phyloP scores from a whole-genome alignment of 2,797 vertebrate genomes.

The Phyllotis vaccarum region DNA sequence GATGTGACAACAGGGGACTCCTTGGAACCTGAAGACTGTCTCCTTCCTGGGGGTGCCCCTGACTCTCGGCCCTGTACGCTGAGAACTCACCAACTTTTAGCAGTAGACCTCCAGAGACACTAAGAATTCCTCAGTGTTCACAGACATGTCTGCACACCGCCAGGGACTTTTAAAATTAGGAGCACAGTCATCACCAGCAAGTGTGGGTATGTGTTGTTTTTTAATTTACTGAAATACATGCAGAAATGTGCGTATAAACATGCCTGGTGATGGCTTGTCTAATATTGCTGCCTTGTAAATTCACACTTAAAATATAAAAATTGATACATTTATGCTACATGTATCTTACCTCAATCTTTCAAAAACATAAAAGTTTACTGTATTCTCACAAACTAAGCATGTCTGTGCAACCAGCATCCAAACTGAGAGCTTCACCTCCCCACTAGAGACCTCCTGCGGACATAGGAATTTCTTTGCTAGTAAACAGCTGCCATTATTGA shows the following conservation, averaged over 20 bases:
- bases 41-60: background rate
- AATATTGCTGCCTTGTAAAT: background rate
- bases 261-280: rapidly evolving
- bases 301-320: background rate
- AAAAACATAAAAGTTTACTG: background rate
- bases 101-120: background rate
- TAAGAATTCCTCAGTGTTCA: background rate
- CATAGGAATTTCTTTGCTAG: constrained; percentile 16
- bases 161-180: background rate
- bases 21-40: background rate
- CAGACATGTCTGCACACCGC: background rate
- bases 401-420: background rate
- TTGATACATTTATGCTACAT: background rate
- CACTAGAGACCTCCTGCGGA: background rate
- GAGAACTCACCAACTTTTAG: background rate
- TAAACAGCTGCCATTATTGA: constrained; percentile 47
- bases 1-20: background rate
- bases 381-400: background rate
- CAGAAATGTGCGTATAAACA: rapidly evolving
- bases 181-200: background rate
- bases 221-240: background rate
- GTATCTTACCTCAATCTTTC: background rate
- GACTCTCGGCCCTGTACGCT: background rate
- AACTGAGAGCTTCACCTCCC: background rate
- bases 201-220: background rate